These are phyloP conservation scores for Sardinella longiceps DNA, from an alignment of 2,797 vertebrate genomes.

Conservation along the genomic window DNA sequence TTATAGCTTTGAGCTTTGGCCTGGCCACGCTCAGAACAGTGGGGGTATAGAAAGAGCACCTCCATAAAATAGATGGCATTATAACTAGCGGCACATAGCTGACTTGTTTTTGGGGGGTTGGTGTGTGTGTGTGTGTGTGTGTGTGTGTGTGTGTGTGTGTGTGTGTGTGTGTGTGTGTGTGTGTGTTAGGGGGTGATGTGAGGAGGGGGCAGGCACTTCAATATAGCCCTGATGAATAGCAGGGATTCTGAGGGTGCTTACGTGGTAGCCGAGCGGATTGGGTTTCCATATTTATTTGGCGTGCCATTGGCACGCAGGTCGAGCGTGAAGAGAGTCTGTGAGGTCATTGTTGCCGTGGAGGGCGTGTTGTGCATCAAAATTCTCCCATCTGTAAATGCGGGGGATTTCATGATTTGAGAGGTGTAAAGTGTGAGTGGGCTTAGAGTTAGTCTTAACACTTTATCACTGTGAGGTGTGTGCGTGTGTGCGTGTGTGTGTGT, in stretches of 20 bases:
- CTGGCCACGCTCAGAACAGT: constrained; percentile 56
- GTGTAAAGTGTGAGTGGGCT: neutral
- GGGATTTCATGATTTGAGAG: neutral
- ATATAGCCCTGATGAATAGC: constrained; percentile 56
- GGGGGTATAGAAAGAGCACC: constrained; percentile 55
- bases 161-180: too few relatives aligned
- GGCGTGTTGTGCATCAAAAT: neutral
- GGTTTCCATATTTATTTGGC: constrained; percentile 69
- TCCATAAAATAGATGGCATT: constrained; percentile 60
- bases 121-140: too few relatives aligned
- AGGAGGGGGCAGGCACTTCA: constrained; percentile 38
- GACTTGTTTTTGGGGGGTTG: neutral
- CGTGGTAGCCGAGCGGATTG: constrained; percentile 47
- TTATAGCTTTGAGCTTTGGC: neutral
- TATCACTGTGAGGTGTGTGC: neutral
- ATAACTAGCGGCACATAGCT: constrained; percentile 54
- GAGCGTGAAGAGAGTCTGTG: neutral
- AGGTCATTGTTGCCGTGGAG: neutral
- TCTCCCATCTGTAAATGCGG: neutral
- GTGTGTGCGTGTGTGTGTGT: too few relatives aligned
- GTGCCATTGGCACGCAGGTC: constrained; percentile 56
- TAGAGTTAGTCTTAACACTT: constrained; percentile 5
- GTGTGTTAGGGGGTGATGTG: too few relatives aligned
- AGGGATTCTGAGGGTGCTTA: constrained; percentile 52
- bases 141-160: too few relatives aligned